These are phyloP conservation scores for Pogonocherus hispidulus DNA, from an alignment of 2,888 invertebrate genomes.

Conservation along the genomic window DNA sequence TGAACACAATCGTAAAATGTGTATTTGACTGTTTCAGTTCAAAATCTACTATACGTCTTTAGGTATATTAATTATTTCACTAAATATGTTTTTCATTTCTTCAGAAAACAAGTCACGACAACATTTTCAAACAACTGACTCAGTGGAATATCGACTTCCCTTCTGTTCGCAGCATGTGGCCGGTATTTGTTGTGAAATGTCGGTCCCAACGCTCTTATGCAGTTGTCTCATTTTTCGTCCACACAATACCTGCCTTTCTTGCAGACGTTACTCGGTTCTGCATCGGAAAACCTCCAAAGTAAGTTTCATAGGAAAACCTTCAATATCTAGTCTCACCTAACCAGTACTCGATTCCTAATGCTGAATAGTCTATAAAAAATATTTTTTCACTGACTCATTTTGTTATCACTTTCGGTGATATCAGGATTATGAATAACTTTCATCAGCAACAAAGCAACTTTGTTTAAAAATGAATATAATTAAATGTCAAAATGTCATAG, in stretches of 20 bases:
- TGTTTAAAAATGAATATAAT: too few species aligned
- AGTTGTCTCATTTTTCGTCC: neutral
- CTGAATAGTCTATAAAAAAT: too few species aligned
- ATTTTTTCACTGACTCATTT: too few species aligned
- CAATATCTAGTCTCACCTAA: too few species aligned
- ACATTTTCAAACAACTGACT: neutral
- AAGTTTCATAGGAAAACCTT: neutral
- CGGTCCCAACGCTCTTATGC: neutral
- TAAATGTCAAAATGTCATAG: too few species aligned
- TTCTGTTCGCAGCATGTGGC: neutral
- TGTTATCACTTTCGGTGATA: too few species aligned
- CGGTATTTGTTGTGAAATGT: neutral
- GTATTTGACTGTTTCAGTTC: too few species aligned
- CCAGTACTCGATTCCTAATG: too few species aligned
- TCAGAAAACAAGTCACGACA: neutral
- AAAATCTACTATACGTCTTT: too few species aligned
- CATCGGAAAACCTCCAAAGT: neutral
- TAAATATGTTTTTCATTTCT: neutral
- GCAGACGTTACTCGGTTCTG: neutral
- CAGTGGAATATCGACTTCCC: neutral
- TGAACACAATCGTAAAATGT: too few species aligned
- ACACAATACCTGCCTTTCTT: neutral
- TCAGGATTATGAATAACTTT: too few species aligned
- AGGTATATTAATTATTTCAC: neutral
- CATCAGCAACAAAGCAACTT: too few species aligned